Percentiles rank a stretch among this genome's conserved stretches.
phyloP scores from a whole-genome alignment of 2,888 invertebrate genomes.

The Scaptomyza reducta region DNA sequence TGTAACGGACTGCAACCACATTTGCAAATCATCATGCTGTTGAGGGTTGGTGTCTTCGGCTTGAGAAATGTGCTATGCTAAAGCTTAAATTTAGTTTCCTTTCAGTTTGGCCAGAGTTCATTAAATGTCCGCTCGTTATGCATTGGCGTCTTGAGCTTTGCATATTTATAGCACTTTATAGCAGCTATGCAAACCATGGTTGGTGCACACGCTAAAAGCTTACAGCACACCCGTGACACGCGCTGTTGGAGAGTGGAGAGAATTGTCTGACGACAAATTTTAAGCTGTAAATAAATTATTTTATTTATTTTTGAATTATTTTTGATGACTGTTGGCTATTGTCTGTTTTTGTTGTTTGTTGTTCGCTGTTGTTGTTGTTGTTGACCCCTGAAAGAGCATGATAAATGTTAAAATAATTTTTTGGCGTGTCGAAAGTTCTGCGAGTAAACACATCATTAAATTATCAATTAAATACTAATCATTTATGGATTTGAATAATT shows the following conservation, averaged over 20 bases:
- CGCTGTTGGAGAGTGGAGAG: slow-evolving; percentile 29
- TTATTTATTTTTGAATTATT: neutral
- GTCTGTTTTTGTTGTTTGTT: no score
- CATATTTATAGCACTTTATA: slow-evolving; percentile 20
- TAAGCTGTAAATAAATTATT: no score
- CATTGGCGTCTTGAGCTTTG: no score
- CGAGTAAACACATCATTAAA: slow-evolving; percentile 38
- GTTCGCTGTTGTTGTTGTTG: slow-evolving; percentile 6
- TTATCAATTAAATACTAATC: slow-evolving; percentile 18
- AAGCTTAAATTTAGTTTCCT: no score
- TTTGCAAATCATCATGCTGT: no score
- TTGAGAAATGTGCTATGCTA: no score
- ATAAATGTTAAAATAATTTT: slow-evolving; percentile 23
- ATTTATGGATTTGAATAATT: slow-evolving; percentile 32
- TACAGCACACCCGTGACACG: neutral
- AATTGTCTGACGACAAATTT: no score
- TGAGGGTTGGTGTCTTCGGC: no score
- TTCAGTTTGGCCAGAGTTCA: no score
- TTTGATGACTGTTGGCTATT: neutral
- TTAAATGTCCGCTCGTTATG: no score
- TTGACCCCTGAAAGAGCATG: slow-evolving; percentile 16
- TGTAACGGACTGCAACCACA: no score
- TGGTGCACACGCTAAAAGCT: slow-evolving; percentile 7
- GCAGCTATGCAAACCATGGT: slow-evolving; percentile 37
- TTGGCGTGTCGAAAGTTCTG: slow-evolving; percentile 10